Evolutionary conservation across 2,113 vertebrate genomes (phyloP).

Genomic region (Bufo bufo): DNA sequence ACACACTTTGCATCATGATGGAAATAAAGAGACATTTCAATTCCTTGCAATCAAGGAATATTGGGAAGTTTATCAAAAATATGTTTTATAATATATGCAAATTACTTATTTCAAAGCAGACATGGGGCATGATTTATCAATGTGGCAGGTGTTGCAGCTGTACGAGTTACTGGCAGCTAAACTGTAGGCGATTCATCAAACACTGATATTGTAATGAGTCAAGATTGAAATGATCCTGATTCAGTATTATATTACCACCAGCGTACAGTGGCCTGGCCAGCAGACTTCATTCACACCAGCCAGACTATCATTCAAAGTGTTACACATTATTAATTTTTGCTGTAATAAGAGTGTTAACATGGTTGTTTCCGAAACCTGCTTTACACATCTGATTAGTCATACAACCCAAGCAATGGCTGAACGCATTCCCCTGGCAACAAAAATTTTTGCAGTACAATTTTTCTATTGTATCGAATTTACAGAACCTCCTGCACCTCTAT

Average conservation of each 20-base stretch:
- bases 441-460: neutral
- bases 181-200: slow-evolving; percentile 52
- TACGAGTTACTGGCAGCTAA: slow-evolving; percentile 51
- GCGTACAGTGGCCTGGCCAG: slow-evolving; percentile 4
- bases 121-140: slow-evolving; percentile 53
- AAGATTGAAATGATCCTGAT: slow-evolving; percentile 42
- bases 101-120: slow-evolving; percentile 49
- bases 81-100: slow-evolving; percentile 48
- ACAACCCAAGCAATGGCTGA: neutral
- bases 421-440: neutral
- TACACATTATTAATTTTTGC: neutral
- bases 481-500: too few species aligned
- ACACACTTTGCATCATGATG: slow-evolving; percentile 12
- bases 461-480: neutral
- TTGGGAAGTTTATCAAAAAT: slow-evolving; percentile 9
- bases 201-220: slow-evolving; percentile 54
- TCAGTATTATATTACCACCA: slow-evolving; percentile 47
- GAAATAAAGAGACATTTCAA: slow-evolving; percentile 26
- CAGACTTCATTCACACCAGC: slow-evolving; percentile 19
- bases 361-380: neutral
- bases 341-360: neutral
- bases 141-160: slow-evolving; percentile 54
- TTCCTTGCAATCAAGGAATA: slow-evolving; percentile 4
- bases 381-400: neutral
- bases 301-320: neutral